Percentiles rank a stretch among this genome's conserved stretches.
Evolutionary conservation across 64 coral and sea anemone genomes (phyloP).

Genomic region (Stichodactyla helianthus): DNA sequence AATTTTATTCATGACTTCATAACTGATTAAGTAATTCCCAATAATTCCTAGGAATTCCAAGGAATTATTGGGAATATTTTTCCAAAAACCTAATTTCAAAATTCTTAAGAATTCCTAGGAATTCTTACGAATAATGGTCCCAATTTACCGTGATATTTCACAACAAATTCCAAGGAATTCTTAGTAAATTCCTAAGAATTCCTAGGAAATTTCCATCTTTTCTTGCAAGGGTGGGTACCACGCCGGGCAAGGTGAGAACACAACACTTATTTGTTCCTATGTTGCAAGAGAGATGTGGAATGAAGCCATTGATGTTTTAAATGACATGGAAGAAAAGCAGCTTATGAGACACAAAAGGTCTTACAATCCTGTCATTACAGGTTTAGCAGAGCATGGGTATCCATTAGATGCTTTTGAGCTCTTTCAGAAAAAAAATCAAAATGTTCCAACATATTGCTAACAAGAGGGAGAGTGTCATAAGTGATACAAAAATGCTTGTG

Average conservation of each 20-base stretch:
- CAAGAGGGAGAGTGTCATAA: slow-evolving; percentile 34
- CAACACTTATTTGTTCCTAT: slow-evolving; percentile 71
- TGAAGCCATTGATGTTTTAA: slow-evolving; percentile 39
- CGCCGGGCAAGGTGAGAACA: slow-evolving; percentile 52
- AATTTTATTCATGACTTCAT: no score
- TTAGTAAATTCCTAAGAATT: no score
- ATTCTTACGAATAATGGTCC: no score
- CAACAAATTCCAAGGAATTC: no score
- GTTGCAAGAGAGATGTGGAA: slow-evolving; percentile 40
- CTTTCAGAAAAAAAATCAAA: slow-evolving; percentile 62
- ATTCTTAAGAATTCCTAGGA: no score
- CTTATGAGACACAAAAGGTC: slow-evolving; percentile 63
- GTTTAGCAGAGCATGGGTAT: slow-evolving; percentile 43
- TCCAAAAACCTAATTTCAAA: no score
- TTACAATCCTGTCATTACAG: slow-evolving; percentile 61
- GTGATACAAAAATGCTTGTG: slow-evolving; percentile 59
- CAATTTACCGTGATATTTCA: no score
- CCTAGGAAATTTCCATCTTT: no score
- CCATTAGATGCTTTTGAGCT: slow-evolving; percentile 51
- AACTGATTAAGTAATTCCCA: no score
- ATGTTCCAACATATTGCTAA: slow-evolving; percentile 31
- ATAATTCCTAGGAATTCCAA: no score
- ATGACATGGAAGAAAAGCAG: slow-evolving; percentile 23
- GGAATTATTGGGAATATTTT: no score
- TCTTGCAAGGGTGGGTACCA: no score